phyloP scores from a whole-genome alignment of 1,140 invertebrate genomes.

The Zaprionus capensis region DNA sequence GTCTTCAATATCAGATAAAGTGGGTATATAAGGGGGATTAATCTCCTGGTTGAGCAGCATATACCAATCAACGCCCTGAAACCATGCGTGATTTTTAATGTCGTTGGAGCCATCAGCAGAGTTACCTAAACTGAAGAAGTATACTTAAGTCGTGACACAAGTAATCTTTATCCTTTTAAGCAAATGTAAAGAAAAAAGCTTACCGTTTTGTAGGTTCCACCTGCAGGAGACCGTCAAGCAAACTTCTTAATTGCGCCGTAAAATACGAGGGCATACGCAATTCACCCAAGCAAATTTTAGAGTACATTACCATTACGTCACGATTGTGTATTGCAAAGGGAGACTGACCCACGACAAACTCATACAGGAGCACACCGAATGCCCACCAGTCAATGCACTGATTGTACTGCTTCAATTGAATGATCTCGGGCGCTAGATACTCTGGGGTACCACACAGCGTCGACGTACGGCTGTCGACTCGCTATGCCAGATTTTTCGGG shows the following conservation, averaged over 20 bases:
- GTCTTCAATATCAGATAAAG: slow-evolving; percentile 55
- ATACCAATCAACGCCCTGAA: slow-evolving; percentile 93
- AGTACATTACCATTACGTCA: slow-evolving; percentile 95
- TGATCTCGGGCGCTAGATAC: slow-evolving; percentile 97
- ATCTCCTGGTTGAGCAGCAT: slow-evolving; percentile 92
- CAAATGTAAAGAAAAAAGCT: background rate
- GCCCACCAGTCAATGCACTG: slow-evolving; percentile 99
- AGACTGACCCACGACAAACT: slow-evolving; percentile 92
- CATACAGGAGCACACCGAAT: slow-evolving; percentile 94
- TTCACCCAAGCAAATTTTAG: slow-evolving; percentile 91
- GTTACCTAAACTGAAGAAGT: slow-evolving; percentile 88
- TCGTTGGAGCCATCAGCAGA: slow-evolving; percentile 90
- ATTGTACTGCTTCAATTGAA: slow-evolving; percentile 96
- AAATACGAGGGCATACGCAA: slow-evolving; percentile 89
- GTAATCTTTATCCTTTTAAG: background rate
- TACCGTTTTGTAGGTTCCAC: slow-evolving; percentile 92
- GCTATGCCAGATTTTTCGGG: slow-evolving; percentile 26
- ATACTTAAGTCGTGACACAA: slow-evolving; percentile 1
- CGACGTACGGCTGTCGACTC: slow-evolving; percentile 91
- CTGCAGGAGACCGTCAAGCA: slow-evolving; percentile 93
- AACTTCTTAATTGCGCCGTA: slow-evolving; percentile 90
- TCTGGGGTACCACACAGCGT: slow-evolving; percentile 98
- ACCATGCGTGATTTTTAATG: slow-evolving; percentile 89
- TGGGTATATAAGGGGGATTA: slow-evolving; percentile 91
- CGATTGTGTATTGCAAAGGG: slow-evolving; percentile 90